Evolutionary conservation across 2,888 invertebrate genomes (phyloP), one percentile per base, ranked within the genome.

Genomic region (Barypeithes pellucidus): DNA sequence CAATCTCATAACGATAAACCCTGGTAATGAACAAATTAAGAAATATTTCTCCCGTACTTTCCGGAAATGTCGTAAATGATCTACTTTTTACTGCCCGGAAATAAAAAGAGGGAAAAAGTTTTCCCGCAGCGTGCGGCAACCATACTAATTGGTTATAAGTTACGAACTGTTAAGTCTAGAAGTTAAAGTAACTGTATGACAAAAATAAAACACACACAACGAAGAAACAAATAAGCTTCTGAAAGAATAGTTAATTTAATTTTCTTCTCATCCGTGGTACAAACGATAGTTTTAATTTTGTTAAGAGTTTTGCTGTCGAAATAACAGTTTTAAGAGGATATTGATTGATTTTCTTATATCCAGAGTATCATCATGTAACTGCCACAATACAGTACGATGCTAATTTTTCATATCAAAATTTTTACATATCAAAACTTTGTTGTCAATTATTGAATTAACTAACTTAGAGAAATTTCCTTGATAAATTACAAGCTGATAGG

Each of bases 111-210:
- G 41, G 24, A 41, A 62, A 43, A 24, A 24, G 5, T 24, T n/a
- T 24, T 50, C 20, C 24, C 24, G n/a, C n/a, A n/a, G n/a, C n/a
- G 20, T 50, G 22, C 24, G 45, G 45, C 29, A n/a, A 41, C 41
- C 2, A 24, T 12, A 43, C 12, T 67, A 67, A 67, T 67, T 67
- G 45, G 43, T 67, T 67, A 59, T 67, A 67, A 57, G 45, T 67
- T 67, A 29, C 67, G 54, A 54, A 66, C 67, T 18, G 67, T 59
- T 67, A 67, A 29, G 59, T 45, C 45, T 22, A 59, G 39, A 67
- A 59, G 29, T 52, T 59, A 59, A 20, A 39, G 50, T 22, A 61
- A 47, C 60, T 41, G 45, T 24, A 50, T n/a, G 22, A 50, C 50
- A 50, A 24, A 50, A 24, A n/a, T n/a, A 50, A 50, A 50, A 50